Base-by-base conservation (phyloP, 1,140 invertebrate species). In the Lineus longissimus region DNA sequence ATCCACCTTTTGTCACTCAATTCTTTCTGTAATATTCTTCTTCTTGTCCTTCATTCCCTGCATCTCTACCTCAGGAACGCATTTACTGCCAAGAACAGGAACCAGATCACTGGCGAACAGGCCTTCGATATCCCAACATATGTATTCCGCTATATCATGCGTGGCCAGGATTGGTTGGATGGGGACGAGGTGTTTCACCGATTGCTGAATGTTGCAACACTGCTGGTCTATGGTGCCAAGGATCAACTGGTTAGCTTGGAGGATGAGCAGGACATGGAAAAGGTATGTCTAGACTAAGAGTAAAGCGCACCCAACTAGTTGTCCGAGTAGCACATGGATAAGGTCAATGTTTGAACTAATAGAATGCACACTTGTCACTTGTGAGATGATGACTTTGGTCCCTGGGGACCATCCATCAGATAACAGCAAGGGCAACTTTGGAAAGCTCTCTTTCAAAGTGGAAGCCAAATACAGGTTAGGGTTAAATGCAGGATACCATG, bases 241-340 rank as follows among this genome's bases (percentile, higher is more conserved):
- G 90, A 91, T 76, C 85, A 86, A 60, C 84, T 86, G 54, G 87
- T 90, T 13, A 86, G 86, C 15, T 81, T 90, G 64, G 85, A 89
- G 25, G 89, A 90, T 69, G 88, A 89, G 79, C 87, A 88, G 70
- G 88, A 89, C 78, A 90, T 90, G 89, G 86, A 89, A 78, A 84
- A 87, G 75, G 88, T 89, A 76, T 79, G 80, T 55, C 57, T 7
- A 27, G 4, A 2, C 9, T 7, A 51, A 23, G 47, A 4, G 6
- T 51, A n/a, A 57, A 57, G 55, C 6, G 13, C 7, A 22, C 29
- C 11, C 25, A 22, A 55, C 9, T 55, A 22, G 51, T n/a, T n/a
- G n/a, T n/a, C n/a, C n/a, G n/a, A n/a, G n/a, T n/a, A n/a, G n/a
- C n/a, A n/a, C n/a, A n/a, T n/a, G n/a, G n/a, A n/a, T n/a, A n/a